Evolutionary conservation across 2,113 vertebrate genomes (phyloP).

Genomic region (Mastomys coucha): DNA sequence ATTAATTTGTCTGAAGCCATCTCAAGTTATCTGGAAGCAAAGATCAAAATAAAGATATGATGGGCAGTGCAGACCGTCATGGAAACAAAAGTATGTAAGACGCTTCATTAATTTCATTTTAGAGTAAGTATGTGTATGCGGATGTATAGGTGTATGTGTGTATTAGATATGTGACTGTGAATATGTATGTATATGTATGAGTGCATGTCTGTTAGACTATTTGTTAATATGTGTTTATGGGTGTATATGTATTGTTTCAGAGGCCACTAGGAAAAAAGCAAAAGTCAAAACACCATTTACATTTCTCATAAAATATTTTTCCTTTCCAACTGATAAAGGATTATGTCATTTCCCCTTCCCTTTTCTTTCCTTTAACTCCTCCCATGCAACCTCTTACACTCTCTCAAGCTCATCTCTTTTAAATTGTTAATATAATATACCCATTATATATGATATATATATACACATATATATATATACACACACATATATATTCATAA

Average conservation of each 20-base stretch:
- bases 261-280: background rate
- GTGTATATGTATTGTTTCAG: background rate
- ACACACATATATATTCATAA: background rate
- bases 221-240: background rate
- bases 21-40: background rate
- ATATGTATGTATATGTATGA: background rate
- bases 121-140: too few species aligned
- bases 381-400: background rate
- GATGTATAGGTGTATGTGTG: background rate
- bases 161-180: background rate
- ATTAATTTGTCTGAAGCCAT: background rate
- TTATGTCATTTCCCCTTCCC: background rate
- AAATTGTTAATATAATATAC: background rate
- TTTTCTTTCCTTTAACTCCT: background rate
- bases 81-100: background rate
- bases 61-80: background rate
- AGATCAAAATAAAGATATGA: background rate
- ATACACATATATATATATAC: too few species aligned
- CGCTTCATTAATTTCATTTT: background rate
- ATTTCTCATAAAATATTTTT: background rate
- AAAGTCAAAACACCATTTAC: background rate
- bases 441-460: background rate
- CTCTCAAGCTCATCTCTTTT: background rate
- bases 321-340: background rate
- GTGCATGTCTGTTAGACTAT: background rate